Evolutionary conservation across 2,888 invertebrate genomes (phyloP), one percentile per base, ranked within the genome.

Genomic region (Apodemia duryi): DNA sequence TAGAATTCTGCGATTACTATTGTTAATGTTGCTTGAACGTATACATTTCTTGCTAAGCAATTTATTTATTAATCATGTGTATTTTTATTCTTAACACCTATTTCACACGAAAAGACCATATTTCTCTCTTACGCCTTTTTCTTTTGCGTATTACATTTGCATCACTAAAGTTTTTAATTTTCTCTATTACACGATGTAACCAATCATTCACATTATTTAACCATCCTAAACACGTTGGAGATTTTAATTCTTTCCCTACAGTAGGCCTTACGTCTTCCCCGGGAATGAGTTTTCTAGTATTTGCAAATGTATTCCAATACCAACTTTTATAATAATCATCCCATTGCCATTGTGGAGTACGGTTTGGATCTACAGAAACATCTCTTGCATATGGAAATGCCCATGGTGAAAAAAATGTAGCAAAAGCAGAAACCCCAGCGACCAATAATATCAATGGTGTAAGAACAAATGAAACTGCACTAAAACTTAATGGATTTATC

Each of bases 391-490:
- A 88, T 0, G 95, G 85, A 71, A 93, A 95, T 49, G 49, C 21
- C 49, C 49, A 49, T 0, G 95, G 95, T 66, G 95, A 93, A 69
- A 95, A 82, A 61, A 95, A 88, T 0, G 95, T 89, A 1, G 94
- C 92, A 21, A 94, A 77, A 0, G 95, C 93, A 13, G 95, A 93
- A 0, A 94, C 90, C 0, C 95, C 93, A 1, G 94, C 93, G 63
- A 95, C 92, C 52, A 95, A 83, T 63, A 95, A 85, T 0, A 93
- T 93, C 62, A 95, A 80, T 0, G 95, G 95, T 0, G 95, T 93
- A 61, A 95, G 84, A 63, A 94, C 80, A 73, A 95, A 73, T 65
- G 95, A 92, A 78, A 94, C 88, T 49, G 94, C 80, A 0, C 94
- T 91, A 68, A 94, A 91, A 73, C 93, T 91, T 7, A 95, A 81